These are phyloP conservation scores for Scylla paramamosain DNA, from an alignment of 1,140 invertebrate genomes.

Conservation along the genomic window DNA sequence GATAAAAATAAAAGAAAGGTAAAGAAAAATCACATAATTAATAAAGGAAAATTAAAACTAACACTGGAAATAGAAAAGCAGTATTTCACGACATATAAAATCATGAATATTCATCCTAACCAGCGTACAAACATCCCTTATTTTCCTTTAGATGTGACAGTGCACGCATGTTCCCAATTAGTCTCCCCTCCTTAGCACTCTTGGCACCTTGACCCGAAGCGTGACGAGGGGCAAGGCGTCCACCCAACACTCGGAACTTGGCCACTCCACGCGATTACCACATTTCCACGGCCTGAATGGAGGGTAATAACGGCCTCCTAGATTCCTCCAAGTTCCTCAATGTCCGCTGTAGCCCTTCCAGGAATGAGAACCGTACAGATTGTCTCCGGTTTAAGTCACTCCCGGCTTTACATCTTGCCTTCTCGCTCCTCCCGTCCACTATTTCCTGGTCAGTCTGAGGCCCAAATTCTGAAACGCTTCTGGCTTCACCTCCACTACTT, in stretches of 20 bases:
- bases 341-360: neutral
- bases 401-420: neutral
- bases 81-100: too few species aligned
- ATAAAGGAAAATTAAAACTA: too few species aligned
- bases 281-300: constrained; percentile 27
- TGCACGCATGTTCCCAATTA: neutral
- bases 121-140: neutral
- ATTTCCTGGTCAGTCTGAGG: too few species aligned
- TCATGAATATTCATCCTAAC: neutral
- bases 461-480: too few species aligned
- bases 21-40: too few species aligned
- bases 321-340: constrained; percentile 42
- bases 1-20: too few species aligned
- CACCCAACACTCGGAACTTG: constrained; percentile 2
- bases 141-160: neutral
- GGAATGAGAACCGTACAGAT: neutral
- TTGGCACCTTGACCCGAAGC: too few species aligned
- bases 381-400: neutral
- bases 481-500: too few species aligned
- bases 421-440: neutral
- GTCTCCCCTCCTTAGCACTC: neutral
- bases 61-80: neutral
- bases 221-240: too few species aligned
- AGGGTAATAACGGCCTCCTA: constrained; percentile 39
- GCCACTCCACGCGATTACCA: constrained; percentile 4